Base-by-base conservation (phyloP, 2,888 invertebrate species). In the Liopterus haemorrhoidalis region DNA sequence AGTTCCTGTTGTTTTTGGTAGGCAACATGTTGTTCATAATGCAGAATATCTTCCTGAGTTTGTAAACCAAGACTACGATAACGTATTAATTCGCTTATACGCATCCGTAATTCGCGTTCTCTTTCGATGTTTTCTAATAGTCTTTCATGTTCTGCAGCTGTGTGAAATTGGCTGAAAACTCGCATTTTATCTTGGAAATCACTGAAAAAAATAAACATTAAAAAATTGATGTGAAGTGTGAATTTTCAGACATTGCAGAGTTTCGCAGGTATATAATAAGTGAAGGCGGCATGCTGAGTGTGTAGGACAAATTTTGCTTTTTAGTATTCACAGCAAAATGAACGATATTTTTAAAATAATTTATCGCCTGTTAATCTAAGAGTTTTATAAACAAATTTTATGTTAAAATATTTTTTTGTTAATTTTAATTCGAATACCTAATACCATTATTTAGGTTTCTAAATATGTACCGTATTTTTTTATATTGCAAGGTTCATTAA, bases 41-140 rank as follows among this genome's bases (percentile, higher is more conserved):
- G 89, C 21, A 86, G 78, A 59, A 90, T 86, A 64, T 93, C 92
- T 62, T 87, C 85, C 40, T 84, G 78, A 30, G 81, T 76, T 2
- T 87, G 85, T 25, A 94, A 76, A 18, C 94, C 94, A 56, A 91
- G 84, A 58, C 85, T 82, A 19, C 94, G 76, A 70, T 92, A 87
- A 49, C 88, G 82, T 64, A 82, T 76, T 30, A 90, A 69, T 69
- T 94, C 94, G 2, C 83, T 81, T 16, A 93, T 74, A 4, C 93
- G 77, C 57, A 84, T 76, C 53, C 90, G 80, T 48, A 94, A 71
- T 62, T 92, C 91, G 54, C 85, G 79, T 69, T 94, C 92, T 44
- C 87, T 76, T 69, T 87, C 85, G 41, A 91, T 67, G 49, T 84
- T 88, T 4, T 79, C 78, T 37, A 87, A 72, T 19, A 91, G 79